phyloP scores from a whole-genome alignment of 2,797 vertebrate genomes.

The Takifugu rubripes region DNA sequence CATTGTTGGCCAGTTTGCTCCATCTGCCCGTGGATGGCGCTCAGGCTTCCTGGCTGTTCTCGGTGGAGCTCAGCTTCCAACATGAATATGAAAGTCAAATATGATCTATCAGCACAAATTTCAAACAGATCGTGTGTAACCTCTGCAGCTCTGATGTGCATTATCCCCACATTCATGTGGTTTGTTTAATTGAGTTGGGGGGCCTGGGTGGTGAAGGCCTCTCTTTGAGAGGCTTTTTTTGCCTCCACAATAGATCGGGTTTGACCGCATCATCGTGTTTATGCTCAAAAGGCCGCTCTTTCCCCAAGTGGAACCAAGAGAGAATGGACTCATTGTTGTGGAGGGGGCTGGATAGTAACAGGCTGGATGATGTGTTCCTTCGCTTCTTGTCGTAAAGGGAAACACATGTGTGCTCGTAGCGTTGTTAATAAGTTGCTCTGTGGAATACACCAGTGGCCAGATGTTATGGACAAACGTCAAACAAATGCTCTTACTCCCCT shows the following conservation, averaged over 20 bases:
- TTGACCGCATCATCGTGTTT: constrained; percentile 67
- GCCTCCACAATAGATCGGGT: constrained; percentile 66
- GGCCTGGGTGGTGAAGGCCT: constrained; percentile 10
- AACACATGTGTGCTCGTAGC: constrained; percentile 81
- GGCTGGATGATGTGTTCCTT: constrained; percentile 76
- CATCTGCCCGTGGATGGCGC: too few relatives aligned
- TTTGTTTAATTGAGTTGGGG: constrained; percentile 48
- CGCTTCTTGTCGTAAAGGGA: constrained; percentile 72
- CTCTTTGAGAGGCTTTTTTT: constrained; percentile 44
- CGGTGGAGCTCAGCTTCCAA: constrained; percentile 1
- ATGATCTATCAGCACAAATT: constrained; percentile 7
- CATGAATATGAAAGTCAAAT: constrained; percentile 16
- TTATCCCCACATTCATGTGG: constrained; percentile 43
- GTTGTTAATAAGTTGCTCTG: constrained; percentile 78
- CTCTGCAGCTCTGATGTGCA: constrained; percentile 32
- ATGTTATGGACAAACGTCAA: constrained; percentile 83
- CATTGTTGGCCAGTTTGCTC: too few relatives aligned
- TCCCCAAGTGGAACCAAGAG: constrained; percentile 67
- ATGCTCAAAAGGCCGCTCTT: constrained; percentile 70
- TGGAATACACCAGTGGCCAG: constrained; percentile 74
- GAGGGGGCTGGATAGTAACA: constrained; percentile 72
- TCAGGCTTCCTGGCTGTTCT: too few relatives aligned
- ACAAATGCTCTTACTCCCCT: constrained; percentile 74
- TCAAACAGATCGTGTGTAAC: constrained; percentile 29
- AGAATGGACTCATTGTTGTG: constrained; percentile 81